Evolutionary conservation across 1,140 invertebrate species (phyloP).

Genomic region (Zeugodacus cucurbitae): DNA sequence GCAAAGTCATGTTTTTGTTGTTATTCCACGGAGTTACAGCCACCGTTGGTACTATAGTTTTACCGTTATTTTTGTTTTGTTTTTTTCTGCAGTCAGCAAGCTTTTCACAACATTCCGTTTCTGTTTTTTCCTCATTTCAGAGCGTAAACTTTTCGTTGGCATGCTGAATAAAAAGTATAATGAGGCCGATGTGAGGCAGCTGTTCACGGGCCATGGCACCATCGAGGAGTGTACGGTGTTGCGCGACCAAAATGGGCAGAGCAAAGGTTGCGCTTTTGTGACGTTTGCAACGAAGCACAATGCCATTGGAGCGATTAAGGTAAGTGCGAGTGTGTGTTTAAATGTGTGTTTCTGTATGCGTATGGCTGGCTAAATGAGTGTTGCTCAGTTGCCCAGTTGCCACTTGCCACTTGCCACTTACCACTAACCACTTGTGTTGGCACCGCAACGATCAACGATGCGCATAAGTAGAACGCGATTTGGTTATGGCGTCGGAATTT

Average conservation of each 20-base stretch:
- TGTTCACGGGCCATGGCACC: slow-evolving; percentile 92
- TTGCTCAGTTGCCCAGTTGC: neutral
- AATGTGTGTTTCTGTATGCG: neutral
- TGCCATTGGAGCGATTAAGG: slow-evolving; percentile 95
- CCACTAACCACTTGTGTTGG: neutral
- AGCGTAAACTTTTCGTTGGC: slow-evolving; percentile 98
- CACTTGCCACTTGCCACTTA: neutral
- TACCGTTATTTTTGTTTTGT: neutral
- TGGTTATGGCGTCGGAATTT: neutral
- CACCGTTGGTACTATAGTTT: neutral
- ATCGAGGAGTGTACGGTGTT: slow-evolving; percentile 99
- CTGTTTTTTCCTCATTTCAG: slow-evolving; percentile 74
- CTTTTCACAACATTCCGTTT: slow-evolving; percentile 45
- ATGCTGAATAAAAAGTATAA: slow-evolving; percentile 98
- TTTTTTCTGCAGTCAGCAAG: neutral
- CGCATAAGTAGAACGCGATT: neutral
- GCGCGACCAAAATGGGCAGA: slow-evolving; percentile 90
- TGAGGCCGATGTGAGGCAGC: slow-evolving; percentile 93
- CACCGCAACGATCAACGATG: slow-evolving; percentile 18
- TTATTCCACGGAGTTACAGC: neutral
- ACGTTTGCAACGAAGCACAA: slow-evolving; percentile 96
- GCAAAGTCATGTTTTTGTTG: neutral
- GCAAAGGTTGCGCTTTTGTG: slow-evolving; percentile 98
- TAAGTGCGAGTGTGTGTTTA: slow-evolving; percentile 50
- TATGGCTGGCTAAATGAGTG: neutral